Percentiles rank a stretch among this genome's conserved stretches.
phyloP scores from a whole-genome alignment of 2,113 vertebrate genomes.

The Sylvia atricapilla region DNA sequence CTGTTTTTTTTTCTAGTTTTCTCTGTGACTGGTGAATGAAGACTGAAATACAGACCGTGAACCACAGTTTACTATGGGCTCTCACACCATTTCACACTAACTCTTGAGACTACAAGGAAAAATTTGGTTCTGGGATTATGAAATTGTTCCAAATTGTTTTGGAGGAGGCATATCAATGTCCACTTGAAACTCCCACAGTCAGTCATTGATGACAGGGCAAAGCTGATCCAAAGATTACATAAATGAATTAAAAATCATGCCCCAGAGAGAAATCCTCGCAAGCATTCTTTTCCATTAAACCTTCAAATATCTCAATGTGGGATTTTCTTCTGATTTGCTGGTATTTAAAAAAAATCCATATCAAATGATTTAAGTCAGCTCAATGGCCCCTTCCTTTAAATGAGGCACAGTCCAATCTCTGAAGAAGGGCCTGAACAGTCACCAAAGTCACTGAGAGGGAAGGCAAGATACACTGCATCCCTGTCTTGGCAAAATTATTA shows the following conservation, averaged over 20 bases:
- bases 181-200: background rate
- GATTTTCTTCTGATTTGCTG: background rate
- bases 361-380: background rate
- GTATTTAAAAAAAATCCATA: background rate
- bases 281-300: background rate
- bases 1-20: background rate
- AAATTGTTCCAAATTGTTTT: background rate
- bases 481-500: background rate
- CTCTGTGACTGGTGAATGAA: constrained; percentile 25
- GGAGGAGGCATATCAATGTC: background rate
- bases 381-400: background rate
- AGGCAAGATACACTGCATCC: accelerated
- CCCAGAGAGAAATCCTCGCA: background rate
- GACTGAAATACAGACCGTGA: constrained; percentile 15
- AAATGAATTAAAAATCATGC: background rate
- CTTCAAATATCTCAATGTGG: background rate
- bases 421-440: background rate
- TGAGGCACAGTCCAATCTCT: background rate
- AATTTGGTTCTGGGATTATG: background rate
- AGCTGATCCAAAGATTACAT: background rate
- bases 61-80: background rate
- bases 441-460: background rate
- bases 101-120: background rate
- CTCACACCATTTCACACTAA: background rate
- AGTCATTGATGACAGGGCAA: background rate